Evolutionary conservation across 1,140 invertebrate genomes (phyloP).

Genomic region (Berghia stephanieae): DNA sequence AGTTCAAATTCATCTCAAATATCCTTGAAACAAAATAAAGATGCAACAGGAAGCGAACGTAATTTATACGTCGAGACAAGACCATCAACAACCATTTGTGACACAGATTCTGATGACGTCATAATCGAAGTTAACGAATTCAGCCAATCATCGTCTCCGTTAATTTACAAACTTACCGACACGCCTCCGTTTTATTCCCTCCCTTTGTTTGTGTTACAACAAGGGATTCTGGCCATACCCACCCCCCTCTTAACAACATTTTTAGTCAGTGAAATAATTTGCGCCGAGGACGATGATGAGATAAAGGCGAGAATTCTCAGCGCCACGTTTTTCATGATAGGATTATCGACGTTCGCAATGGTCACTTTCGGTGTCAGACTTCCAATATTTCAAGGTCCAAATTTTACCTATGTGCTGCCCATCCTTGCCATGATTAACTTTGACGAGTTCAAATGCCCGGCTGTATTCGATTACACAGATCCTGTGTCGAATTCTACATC

Average conservation of each 20-base stretch:
- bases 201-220: conserved; percentile 31
- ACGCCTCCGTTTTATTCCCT: conserved; percentile 19
- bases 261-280: conserved; percentile 40
- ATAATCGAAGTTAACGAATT: background rate
- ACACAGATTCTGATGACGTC: too few relatives aligned
- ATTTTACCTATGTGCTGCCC: conserved; percentile 46
- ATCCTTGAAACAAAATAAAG: background rate
- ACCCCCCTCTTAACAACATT: conserved; percentile 33
- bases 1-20: background rate
- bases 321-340: conserved; percentile 46
- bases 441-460: conserved; percentile 48
- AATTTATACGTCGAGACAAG: background rate
- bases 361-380: conserved; percentile 48
- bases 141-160: background rate
- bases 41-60: background rate
- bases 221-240: conserved; percentile 39
- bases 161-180: conserved; percentile 18
- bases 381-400: conserved; percentile 52
- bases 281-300: conserved; percentile 35
- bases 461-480: background rate
- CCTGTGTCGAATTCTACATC: background rate
- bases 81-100: background rate
- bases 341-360: conserved; percentile 44
- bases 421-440: conserved; percentile 43
- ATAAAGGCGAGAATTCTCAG: conserved; percentile 41